These are phyloP conservation scores for Pseudococcus viburni DNA, from an alignment of 2,888 invertebrate species.

Conservation along the genomic window DNA sequence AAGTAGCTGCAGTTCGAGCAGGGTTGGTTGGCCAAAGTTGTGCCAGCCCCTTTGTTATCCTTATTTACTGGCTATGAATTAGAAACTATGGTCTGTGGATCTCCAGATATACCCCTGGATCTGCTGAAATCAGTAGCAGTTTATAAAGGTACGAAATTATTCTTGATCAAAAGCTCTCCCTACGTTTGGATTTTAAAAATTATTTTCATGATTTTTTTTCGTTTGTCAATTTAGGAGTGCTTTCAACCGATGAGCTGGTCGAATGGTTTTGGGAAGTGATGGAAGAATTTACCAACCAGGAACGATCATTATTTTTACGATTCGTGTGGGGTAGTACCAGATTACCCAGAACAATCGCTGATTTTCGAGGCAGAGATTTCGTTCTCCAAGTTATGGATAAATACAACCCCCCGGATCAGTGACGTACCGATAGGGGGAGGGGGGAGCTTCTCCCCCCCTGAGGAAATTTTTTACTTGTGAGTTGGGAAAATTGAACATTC, in stretches of 20 bases:
- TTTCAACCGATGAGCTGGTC: conserved; percentile 87
- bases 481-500: too few relatives aligned
- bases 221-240: conserved; percentile 77
- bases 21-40: conserved; percentile 94
- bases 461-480: too few relatives aligned
- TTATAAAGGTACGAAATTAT: conserved; percentile 82
- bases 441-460: too few relatives aligned
- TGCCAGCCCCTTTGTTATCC: conserved; percentile 92
- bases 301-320: conserved; percentile 92
- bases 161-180: not conserved
- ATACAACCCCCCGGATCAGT: conserved; percentile 95
- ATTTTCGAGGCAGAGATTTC: conserved; percentile 88
- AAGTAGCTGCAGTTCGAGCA: conserved; percentile 91
- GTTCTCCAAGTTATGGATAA: conserved; percentile 81
- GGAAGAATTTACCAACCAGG: conserved; percentile 96
- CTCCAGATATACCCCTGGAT: conserved; percentile 93
- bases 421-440: too few relatives aligned
- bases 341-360: conserved; percentile 75
- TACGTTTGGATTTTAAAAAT: too few relatives aligned
- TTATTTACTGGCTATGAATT: conserved; percentile 93
- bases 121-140: conserved; percentile 93
- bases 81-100: conserved; percentile 97
- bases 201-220: conserved; percentile 63
- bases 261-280: conserved; percentile 99
- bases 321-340: conserved; percentile 97